Percentiles rank a stretch among this genome's conserved stretches.
Evolutionary conservation across 2,888 invertebrate species (phyloP).

Genomic region (Minunthozetes semirufus): DNA sequence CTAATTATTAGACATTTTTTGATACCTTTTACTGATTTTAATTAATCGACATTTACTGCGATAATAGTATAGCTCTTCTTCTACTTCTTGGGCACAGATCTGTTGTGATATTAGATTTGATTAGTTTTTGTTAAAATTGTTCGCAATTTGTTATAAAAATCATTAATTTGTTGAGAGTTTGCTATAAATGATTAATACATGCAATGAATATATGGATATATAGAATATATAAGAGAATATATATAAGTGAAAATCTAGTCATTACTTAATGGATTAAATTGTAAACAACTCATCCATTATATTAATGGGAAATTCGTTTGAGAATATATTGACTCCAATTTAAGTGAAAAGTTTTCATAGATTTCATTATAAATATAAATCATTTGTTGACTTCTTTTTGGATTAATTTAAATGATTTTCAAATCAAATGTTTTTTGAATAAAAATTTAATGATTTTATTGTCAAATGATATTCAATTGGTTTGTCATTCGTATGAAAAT

Average conservation of each 20-base stretch:
- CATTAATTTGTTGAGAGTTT: not conserved
- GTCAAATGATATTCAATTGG: not conserved
- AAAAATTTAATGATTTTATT: slow-evolving; percentile 5
- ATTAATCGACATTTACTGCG: not conserved
- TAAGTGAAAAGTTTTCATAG: not conserved
- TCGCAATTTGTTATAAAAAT: not conserved
- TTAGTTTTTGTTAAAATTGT: too few species aligned
- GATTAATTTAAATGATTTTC: not conserved
- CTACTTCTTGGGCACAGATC: not conserved
- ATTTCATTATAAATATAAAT: too few species aligned
- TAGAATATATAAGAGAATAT: not conserved
- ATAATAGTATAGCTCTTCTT: not conserved
- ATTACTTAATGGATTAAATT: not conserved
- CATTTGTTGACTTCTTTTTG: not conserved
- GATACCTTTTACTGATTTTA: not conserved
- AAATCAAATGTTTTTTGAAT: too few species aligned
- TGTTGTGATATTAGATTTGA: not conserved
- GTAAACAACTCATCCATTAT: not conserved
- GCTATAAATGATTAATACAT: not conserved
- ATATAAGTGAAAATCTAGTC: not conserved
- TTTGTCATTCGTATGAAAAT: not conserved
- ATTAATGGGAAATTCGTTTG: not conserved
- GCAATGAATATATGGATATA: not conserved
- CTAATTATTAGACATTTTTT: not conserved
- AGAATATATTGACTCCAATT: not conserved